Conservation (phyloP, 1,140 invertebrate genomes). For the Anagrus nilaparvatae region DNA sequence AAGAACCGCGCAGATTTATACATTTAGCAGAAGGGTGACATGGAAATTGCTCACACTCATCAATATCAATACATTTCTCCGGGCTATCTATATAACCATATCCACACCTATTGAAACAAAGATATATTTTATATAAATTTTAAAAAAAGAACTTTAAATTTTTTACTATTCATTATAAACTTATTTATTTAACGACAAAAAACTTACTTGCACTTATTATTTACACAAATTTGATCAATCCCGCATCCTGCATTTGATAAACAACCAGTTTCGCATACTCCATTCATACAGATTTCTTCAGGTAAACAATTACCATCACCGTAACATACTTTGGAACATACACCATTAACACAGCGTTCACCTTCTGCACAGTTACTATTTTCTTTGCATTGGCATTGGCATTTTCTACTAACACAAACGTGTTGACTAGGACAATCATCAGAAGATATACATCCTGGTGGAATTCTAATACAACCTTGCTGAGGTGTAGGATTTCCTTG, state of each 20-base stretch:
- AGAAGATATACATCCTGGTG: constrained; percentile 50
- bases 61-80: constrained; percentile 62
- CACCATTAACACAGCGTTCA: constrained; percentile 67
- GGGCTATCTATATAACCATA: constrained; percentile 58
- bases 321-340: constrained; percentile 78
- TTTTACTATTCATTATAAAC: too few species aligned
- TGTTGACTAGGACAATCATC: constrained; percentile 62
- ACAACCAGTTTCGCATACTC: constrained; percentile 73
- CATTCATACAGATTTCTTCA: constrained; percentile 79
- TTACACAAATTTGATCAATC: constrained; percentile 66
- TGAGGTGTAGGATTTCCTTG: constrained; percentile 79
- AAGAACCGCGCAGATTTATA: constrained; percentile 69
- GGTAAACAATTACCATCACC: constrained; percentile 78
- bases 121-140: too few species aligned
- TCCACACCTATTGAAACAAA: constrained; percentile 44
- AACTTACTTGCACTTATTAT: constrained; percentile 59
- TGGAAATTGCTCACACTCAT: constrained; percentile 68
- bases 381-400: constrained; percentile 63
- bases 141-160: too few species aligned
- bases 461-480: constrained; percentile 74
- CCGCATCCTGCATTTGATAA: constrained; percentile 71
- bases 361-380: constrained; percentile 66
- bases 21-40: constrained; percentile 73
- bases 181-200: too few species aligned
- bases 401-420: constrained; percentile 62